phyloP scores from a whole-genome alignment of 2,797 vertebrate genomes.

The Heliangelus exortis region DNA sequence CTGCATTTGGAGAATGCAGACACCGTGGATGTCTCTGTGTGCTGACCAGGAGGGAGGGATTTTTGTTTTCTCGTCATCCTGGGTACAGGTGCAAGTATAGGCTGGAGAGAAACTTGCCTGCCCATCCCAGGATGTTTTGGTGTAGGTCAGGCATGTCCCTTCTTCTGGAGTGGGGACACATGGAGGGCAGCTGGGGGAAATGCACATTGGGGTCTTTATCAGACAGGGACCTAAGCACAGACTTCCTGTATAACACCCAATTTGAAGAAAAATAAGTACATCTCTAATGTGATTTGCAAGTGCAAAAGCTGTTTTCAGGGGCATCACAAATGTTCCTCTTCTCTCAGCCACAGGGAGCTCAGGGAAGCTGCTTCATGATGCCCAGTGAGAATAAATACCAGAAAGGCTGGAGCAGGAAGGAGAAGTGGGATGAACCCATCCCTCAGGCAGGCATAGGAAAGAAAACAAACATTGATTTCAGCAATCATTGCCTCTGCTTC shows the following conservation, averaged over 20 bases:
- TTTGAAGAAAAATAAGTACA: not conserved
- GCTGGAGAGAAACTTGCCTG: not conserved
- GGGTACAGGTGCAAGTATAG: not conserved
- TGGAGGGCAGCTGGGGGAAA: not conserved
- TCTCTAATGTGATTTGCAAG: not conserved
- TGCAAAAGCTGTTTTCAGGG: not conserved
- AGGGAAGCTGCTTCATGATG: not conserved
- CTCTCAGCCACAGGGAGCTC: not conserved
- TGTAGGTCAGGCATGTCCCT: not conserved
- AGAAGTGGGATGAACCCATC: not conserved
- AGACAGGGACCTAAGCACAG: not conserved
- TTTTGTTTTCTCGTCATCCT: not conserved
- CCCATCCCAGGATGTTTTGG: not conserved
- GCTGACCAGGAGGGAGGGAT: not conserved
- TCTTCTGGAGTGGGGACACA: not conserved
- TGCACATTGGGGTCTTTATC: not conserved
- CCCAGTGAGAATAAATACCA: not conserved
- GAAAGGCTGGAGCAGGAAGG: not conserved
- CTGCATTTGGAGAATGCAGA: not conserved
- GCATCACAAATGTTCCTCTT: accelerated
- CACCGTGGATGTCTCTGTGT: not conserved
- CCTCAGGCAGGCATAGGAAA: not conserved
- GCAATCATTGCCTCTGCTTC: not conserved
- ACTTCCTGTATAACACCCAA: not conserved
- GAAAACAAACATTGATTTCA: not conserved